A percentile compares a stretch with the other conserved stretches of the same genome.
These are phyloP conservation scores for Lichenostomus cassidix DNA, from an alignment of 2,113 vertebrate species.

Conservation along the genomic window DNA sequence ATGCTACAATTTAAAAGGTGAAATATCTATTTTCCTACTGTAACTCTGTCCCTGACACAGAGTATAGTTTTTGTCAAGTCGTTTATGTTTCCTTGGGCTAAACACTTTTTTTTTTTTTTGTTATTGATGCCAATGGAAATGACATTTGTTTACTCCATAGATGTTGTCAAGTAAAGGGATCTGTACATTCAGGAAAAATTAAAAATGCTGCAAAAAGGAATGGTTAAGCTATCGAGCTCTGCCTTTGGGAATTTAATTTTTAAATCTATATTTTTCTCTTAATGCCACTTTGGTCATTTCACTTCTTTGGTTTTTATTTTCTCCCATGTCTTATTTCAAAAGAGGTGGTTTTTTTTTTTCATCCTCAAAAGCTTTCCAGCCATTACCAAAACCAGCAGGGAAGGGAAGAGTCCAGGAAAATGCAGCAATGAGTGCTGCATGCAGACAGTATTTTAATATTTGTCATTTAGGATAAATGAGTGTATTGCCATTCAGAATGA, in stretches of 20 bases:
- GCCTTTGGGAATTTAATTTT: background rate
- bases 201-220: background rate
- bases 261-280: background rate
- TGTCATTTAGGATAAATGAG: background rate
- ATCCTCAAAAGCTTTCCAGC: background rate
- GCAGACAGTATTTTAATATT: background rate
- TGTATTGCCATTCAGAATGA: background rate
- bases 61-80: background rate
- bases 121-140: background rate
- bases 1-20: background rate
- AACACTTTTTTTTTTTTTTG: background rate
- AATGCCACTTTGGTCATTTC: background rate
- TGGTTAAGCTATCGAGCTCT: background rate
- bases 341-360: accelerated
- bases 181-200: background rate
- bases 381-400: background rate
- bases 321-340: background rate
- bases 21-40: background rate
- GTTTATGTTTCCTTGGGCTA: background rate
- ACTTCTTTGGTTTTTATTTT: background rate
- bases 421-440: background rate
- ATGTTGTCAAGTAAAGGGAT: background rate
- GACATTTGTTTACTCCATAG: background rate
- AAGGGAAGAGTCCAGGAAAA: background rate
- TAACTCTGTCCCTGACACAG: background rate